phyloP scores from a whole-genome alignment of 2,113 vertebrate species.

The Boulengeromyrus knoepffleri region DNA sequence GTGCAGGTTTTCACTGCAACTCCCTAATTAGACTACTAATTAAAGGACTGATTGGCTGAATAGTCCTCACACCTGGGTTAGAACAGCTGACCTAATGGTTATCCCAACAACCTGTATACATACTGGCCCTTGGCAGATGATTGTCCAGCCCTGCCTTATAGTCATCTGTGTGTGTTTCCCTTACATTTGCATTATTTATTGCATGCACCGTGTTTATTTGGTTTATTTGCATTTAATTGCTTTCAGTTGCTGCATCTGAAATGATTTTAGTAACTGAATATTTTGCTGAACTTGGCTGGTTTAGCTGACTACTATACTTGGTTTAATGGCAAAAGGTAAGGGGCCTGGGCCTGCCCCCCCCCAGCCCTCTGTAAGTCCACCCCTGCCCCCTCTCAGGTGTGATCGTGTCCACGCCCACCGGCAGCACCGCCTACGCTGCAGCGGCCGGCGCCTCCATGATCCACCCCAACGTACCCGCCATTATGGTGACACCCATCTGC shows the following conservation, averaged over 20 bases:
- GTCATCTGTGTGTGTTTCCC: background rate
- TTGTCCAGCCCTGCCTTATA: background rate
- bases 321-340: background rate
- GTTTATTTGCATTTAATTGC: background rate
- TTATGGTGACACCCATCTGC: conserved; percentile 74
- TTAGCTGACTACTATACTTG: background rate
- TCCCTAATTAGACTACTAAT: too few relatives aligned
- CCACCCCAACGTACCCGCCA: conserved; percentile 71
- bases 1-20: too few relatives aligned
- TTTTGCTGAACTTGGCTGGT: background rate
- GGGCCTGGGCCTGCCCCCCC: background rate
- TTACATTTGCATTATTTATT: background rate
- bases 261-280: background rate
- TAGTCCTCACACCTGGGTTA: too few relatives aligned
- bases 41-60: too few relatives aligned
- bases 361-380: background rate
- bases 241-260: background rate
- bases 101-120: too few relatives aligned
- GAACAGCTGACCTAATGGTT: too few relatives aligned
- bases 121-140: too few relatives aligned
- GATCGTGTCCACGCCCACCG: conserved; percentile 69
- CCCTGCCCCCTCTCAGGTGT: conserved; percentile 49
- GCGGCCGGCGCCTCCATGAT: conserved; percentile 74
- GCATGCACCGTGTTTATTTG: background rate
- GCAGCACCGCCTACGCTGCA: conserved; percentile 66